Conservation (phyloP, 2,888 invertebrate genomes). For the Emmelina monodactyla region DNA sequence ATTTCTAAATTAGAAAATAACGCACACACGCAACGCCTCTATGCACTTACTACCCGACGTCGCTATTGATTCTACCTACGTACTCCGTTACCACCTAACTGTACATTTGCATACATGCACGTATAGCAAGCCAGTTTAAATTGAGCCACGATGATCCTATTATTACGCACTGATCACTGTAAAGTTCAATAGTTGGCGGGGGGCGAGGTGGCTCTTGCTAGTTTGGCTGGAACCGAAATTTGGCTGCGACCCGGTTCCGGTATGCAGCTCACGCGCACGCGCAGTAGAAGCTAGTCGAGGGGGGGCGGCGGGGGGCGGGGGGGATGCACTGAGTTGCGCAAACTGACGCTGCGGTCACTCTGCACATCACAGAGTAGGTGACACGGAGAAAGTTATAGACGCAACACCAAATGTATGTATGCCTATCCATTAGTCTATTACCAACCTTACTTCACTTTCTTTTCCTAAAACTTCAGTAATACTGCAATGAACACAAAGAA, state of each 20-base stretch:
- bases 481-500: too few species aligned
- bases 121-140: constrained; percentile 29
- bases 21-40: too few species aligned
- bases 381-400: not conserved
- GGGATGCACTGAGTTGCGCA: constrained; percentile 62
- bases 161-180: constrained; percentile 17
- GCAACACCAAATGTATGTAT: too few species aligned
- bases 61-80: constrained; percentile 50
- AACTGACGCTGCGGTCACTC: constrained; percentile 48
- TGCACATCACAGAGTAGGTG: constrained; percentile 26
- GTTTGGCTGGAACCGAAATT: constrained; percentile 35
- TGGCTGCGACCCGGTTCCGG: constrained; percentile 61
- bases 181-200: constrained; percentile 15
- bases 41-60: constrained; percentile 17
- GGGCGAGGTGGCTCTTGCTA: constrained; percentile 32
- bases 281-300: constrained; percentile 27
- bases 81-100: constrained; percentile 48
- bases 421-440: too few species aligned
- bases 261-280: constrained; percentile 62
- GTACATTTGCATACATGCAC: constrained; percentile 65
- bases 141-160: constrained; percentile 28
- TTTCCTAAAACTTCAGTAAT: too few species aligned
- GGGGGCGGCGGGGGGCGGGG: constrained; percentile 24
- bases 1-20: too few species aligned
- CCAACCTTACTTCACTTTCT: too few species aligned